phyloP scores from a whole-genome alignment of 2,888 invertebrate genomes.

The Trissolcus brochymenae region DNA sequence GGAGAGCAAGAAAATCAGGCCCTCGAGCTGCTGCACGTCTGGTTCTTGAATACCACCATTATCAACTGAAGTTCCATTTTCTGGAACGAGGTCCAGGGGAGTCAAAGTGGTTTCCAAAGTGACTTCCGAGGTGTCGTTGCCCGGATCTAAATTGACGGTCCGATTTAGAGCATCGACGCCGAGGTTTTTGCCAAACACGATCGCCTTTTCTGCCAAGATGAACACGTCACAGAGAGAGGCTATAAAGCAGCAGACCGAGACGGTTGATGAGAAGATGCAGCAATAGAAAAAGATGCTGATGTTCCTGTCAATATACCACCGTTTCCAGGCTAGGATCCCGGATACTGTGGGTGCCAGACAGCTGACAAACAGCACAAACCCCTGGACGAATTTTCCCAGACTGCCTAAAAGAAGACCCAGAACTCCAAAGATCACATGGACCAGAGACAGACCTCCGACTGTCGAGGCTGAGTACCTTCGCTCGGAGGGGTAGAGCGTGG shows the following conservation, averaged over 20 bases:
- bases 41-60: neutral
- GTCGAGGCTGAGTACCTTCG: slow-evolving; percentile 83
- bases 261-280: slow-evolving; percentile 78
- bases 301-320: slow-evolving; percentile 83
- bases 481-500: slow-evolving; percentile 82
- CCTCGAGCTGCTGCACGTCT: neutral
- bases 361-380: slow-evolving; percentile 63
- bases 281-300: slow-evolving; percentile 81
- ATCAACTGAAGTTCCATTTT: slow-evolving; percentile 10
- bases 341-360: slow-evolving; percentile 71
- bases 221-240: slow-evolving; percentile 76
- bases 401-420: slow-evolving; percentile 80
- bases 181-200: neutral
- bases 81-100: neutral
- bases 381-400: slow-evolving; percentile 74
- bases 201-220: slow-evolving; percentile 65
- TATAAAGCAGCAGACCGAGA: slow-evolving; percentile 77
- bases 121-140: neutral
- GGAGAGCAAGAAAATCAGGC: slow-evolving; percentile 77
- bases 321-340: slow-evolving; percentile 80
- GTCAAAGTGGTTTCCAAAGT: neutral
- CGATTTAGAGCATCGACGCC: slow-evolving; percentile 3
- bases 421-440: slow-evolving; percentile 80
- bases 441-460: slow-evolving; percentile 81
- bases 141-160: neutral